Evolutionary conservation across 2,797 vertebrate genomes (phyloP).

Genomic region (Sciurus vulgaris): DNA sequence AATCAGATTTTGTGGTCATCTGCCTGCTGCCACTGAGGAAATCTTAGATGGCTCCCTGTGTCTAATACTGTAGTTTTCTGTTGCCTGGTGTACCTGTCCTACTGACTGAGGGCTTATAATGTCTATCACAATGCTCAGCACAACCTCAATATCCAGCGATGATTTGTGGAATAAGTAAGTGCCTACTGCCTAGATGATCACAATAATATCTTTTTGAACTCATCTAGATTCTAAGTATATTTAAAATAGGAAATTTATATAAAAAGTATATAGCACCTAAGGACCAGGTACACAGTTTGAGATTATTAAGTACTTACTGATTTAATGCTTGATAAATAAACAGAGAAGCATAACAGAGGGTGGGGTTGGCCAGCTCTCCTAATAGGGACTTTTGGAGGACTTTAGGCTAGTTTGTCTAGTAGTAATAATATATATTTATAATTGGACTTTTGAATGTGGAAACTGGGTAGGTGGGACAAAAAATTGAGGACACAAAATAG

Average conservation of each 20-base stretch:
- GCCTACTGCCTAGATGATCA: not conserved
- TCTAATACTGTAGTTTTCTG: not conserved
- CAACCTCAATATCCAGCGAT: not conserved
- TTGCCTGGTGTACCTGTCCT: not conserved
- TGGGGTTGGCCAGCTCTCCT: not conserved
- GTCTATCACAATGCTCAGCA: not conserved
- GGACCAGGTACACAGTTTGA: not conserved
- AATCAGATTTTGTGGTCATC: not conserved
- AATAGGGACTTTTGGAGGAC: constrained; percentile 26
- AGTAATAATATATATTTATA: not conserved
- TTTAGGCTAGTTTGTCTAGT: not conserved
- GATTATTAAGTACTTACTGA: constrained; percentile 54
- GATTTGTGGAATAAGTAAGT: constrained; percentile 34
- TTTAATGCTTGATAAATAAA: constrained; percentile 56
- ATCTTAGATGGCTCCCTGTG: not conserved
- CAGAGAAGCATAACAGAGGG: not conserved
- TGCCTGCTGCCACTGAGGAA: constrained; percentile 8
- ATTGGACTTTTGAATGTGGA: constrained; percentile 30
- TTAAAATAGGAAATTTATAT: not conserved
- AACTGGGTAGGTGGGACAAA: constrained; percentile 27
- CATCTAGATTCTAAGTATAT: constrained; percentile 12
- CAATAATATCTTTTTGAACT: not conserved
- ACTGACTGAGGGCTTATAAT: not conserved
- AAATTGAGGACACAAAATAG: constrained; percentile 5
- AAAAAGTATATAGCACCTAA: constrained; percentile 40